Base-by-base conservation (phyloP, 2,888 invertebrate genomes). In the Nematopogon swammerdamellus region DNA sequence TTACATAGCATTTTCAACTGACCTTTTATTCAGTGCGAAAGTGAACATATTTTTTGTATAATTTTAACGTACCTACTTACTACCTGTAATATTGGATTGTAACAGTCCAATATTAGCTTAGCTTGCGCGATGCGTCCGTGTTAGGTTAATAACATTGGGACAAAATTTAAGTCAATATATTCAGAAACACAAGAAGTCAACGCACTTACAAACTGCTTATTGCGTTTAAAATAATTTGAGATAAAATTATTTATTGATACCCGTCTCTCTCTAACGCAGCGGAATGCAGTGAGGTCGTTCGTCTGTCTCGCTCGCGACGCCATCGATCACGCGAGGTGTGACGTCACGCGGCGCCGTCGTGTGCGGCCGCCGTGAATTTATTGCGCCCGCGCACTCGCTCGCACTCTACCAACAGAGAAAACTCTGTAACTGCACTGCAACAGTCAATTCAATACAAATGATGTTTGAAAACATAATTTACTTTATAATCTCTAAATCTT, bases 311-410 rank as follows among this genome's bases (percentile, higher is more conserved):
- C 63, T 62, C 69, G 65, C n/a, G n/a, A n/a, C n/a, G n/a, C 72
- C 70, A 77, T 79, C 77, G 73, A 79, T 79, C 79, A 79, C 69
- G 60, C 62, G 63, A 70, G 70, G 75, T 77, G 79, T 80, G 77
- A 77, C 79, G 77, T 79, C 77, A 77, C 72, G 74, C 76, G 67
- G 75, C 66, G 76, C 70, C 80, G 67, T 77, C 80, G 80, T 80
- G 77, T 79, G 79, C 74, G 77, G 77, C 77, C 76, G 57, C 63
- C 57, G 65, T 67, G 65, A 68, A 79, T 79, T 79, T 79, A 79
- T 79, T 70, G 77, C 76, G 72, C 67, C 69, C 71, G 73, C 72
- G 70, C 74, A 73, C 63, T n/a, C n/a, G n/a, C n/a, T n/a, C n/a
- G n/a, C n/a, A n/a, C 64, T n/a, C 60, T 66, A 65, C 63, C 62